Base-by-base conservation (phyloP, 2,113 vertebrate genomes). In the Irena cyanogastra region DNA sequence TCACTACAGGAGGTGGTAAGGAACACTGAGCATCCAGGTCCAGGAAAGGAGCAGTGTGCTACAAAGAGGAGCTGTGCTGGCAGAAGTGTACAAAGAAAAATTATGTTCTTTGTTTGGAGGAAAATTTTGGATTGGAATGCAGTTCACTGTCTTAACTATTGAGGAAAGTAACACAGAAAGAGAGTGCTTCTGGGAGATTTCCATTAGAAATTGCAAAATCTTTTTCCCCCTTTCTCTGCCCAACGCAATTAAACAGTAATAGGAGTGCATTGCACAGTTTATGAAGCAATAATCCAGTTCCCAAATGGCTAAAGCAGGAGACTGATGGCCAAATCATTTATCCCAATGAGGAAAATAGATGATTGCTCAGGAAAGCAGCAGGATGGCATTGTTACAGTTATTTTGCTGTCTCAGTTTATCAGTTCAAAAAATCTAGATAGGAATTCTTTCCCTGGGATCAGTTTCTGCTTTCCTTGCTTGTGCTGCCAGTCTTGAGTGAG, bases 241-340 rank as follows among this genome's bases (percentile, higher is more conserved):
- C 90, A 94, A 24, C 52, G 80, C 97, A 96, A 97, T 97, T 96
- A 97, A 96, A 95, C 83, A 95, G 97, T 96, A 97, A 97, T 90
- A 96, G 95, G 92, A 94, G 94, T 68, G 88, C 15, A 65, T 84
- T 97, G 93, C 96, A 89, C 90, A 87, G 89, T 97, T 98, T 97
- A 97, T 97, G 97, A 97, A 98, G 96, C 96, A 98, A 97, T 97
- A 97, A 97, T 96, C 94, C 87, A 82, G 94, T 90, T 98, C 96
- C 96, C 94, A 97, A 96, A 97, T 93, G 97, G 94, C 89, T 91
- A 76, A 96, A 97, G 87, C 35, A 1, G 96, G 95, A 97, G 96
- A 96, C 94, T 90, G 88, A 97, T 95, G 95, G 95, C 97, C 96
- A 97, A 97, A 95, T 95, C 96, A 95, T 97, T 97, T 97, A 97